Percentiles rank a stretch among this genome's conserved stretches.
Evolutionary conservation across 2,113 vertebrate genomes (phyloP).

Genomic region (Rhabdornis inornatus): DNA sequence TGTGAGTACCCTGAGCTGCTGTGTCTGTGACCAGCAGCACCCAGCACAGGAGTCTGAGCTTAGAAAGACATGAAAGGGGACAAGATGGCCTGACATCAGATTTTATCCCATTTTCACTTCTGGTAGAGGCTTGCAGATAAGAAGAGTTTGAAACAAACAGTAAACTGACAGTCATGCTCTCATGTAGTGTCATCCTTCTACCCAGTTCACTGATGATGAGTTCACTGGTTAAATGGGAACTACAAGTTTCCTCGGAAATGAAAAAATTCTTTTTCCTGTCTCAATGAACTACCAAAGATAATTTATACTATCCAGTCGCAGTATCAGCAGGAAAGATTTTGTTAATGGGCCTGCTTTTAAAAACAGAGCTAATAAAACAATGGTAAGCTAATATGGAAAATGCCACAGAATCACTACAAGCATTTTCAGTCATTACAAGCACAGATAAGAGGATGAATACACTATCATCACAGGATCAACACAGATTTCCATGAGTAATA

Average conservation of each 20-base stretch:
- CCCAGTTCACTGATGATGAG: background rate
- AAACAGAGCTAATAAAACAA: background rate
- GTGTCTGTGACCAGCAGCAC: background rate
- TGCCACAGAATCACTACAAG: background rate
- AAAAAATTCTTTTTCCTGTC: background rate
- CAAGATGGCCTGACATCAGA: background rate
- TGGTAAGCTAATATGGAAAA: background rate
- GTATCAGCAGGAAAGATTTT: background rate
- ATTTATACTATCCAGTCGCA: background rate
- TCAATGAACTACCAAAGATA: background rate
- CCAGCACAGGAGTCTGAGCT: background rate
- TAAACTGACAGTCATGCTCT: background rate
- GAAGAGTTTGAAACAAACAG: background rate
- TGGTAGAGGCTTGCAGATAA: background rate
- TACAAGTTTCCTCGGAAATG: background rate
- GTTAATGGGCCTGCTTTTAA: background rate
- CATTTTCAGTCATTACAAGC: background rate
- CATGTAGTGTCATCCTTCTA: accelerated
- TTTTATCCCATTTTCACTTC: background rate
- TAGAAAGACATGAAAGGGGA: background rate
- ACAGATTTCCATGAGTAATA: background rate
- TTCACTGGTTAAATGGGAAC: background rate
- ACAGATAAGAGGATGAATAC: background rate
- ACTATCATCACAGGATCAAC: background rate
- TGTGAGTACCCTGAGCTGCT: background rate